These are phyloP conservation scores for Agraylea sexmaculata DNA, from an alignment of 1,140 invertebrate genomes.

Conservation along the genomic window DNA sequence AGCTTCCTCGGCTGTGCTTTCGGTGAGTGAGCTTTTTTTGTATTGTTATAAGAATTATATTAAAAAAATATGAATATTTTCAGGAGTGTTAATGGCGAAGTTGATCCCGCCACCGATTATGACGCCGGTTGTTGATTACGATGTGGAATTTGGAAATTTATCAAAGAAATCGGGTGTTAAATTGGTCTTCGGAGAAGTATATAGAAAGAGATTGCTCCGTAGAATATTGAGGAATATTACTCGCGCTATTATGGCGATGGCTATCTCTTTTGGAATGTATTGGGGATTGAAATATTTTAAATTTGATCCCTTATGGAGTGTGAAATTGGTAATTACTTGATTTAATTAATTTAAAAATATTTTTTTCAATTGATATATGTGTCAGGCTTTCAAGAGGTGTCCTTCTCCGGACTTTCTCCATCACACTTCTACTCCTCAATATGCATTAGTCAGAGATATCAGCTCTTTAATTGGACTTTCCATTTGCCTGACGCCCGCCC, in stretches of 20 bases:
- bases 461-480: slow-evolving; percentile 15
- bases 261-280: slow-evolving; percentile 13
- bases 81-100: too few relatives aligned
- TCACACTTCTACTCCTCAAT: slow-evolving; percentile 16
- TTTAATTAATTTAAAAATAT: slow-evolving; percentile 1
- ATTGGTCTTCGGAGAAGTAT: too few relatives aligned
- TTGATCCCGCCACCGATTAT: too few relatives aligned
- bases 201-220: too few relatives aligned
- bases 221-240: too few relatives aligned
- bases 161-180: too few relatives aligned
- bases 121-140: too few relatives aligned
- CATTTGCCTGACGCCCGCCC: slow-evolving; percentile 15
- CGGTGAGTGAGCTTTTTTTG: too few relatives aligned
- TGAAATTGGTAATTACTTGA: slow-evolving; percentile 14
- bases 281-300: slow-evolving; percentile 15
- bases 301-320: slow-evolving; percentile 18
- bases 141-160: too few relatives aligned
- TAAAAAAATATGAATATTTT: too few relatives aligned
- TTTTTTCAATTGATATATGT: slow-evolving; percentile 6
- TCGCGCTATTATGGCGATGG: too few relatives aligned
- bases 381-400: slow-evolving; percentile 20
- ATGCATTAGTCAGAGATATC: slow-evolving; percentile 15
- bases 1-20: slow-evolving; percentile 13
- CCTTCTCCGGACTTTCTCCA: slow-evolving; percentile 18
- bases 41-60: too few relatives aligned